These are phyloP conservation scores for Drosophila meridionalis DNA, from an alignment of 2,888 invertebrate genomes.

Conservation along the genomic window DNA sequence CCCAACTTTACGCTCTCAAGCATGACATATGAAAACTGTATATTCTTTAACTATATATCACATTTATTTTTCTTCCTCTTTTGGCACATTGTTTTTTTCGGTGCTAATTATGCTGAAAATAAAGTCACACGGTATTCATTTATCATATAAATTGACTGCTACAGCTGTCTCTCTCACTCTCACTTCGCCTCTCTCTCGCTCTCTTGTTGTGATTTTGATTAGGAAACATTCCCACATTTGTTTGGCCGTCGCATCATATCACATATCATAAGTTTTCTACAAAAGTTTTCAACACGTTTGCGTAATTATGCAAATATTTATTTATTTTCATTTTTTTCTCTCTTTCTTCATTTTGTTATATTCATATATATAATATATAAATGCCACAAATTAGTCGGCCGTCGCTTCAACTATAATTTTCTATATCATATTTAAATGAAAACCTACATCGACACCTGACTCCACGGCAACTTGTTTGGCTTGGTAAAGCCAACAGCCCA, in stretches of 20 bases:
- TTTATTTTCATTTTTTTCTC: conserved; percentile 4
- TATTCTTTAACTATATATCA: conserved; percentile 1
- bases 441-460: conserved; percentile 47
- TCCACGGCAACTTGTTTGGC: conserved; percentile 10
- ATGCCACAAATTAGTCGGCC: conserved; percentile 65
- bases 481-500: conserved; percentile 5
- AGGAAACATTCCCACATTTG: conserved; percentile 48
- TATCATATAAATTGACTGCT: conserved; percentile 14
- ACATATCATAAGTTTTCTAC: conserved; percentile 50
- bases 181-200: not conserved
- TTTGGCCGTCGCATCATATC: conserved; percentile 35
- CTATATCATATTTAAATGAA: conserved; percentile 51
- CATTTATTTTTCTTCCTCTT: not conserved
- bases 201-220: conserved; percentile 12
- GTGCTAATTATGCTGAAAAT: conserved; percentile 37
- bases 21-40: not conserved
- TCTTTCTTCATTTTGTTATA: not conserved
- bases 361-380: conserved; percentile 34
- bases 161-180: conserved; percentile 22
- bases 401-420: conserved; percentile 47
- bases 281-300: conserved; percentile 57
- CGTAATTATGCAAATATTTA: conserved; percentile 70
- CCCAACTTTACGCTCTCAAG: not conserved
- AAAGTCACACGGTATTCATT: conserved; percentile 31
- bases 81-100: conserved; percentile 8